Base-by-base conservation (phyloP, 1,140 invertebrate genomes). In the Platyura marginata region DNA sequence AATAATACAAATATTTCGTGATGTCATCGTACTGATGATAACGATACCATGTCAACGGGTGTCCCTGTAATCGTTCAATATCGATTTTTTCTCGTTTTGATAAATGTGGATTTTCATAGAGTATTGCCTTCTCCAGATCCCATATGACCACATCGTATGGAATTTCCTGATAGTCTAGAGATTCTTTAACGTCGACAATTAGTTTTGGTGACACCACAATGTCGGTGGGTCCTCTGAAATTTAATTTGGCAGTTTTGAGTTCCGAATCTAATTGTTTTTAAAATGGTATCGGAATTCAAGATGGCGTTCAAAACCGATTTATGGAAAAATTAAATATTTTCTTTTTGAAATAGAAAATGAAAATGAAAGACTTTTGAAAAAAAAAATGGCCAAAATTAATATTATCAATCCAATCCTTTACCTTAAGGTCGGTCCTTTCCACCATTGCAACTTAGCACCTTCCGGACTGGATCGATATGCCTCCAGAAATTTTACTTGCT, bases 11-110 rank as follows among this genome's bases (percentile, higher is more conserved):
- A 53, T 78, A 81, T 16, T 66, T 65, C 18, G 75, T 46, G 22
- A 81, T 78, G 46, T 79, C 77, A 49, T 66, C 65, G 48, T 70
- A 68, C 35, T 74, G 68, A 49, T 82, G 75, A 51, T 81, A 83
- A 15, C 72, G 63, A 39, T 75, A 69, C 77, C 79, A 83, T 1
- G 70, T 78, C 70, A 83, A 68, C 9, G 71, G 69, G 48, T 80
- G 75, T 13, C 72, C 75, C 34, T 61, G 54, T 15, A 57, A 32
- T 41, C 62, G 57, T 46, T 66, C 66, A 19, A 74, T 49, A 47
- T 75, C 71, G 8, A 70, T 53, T 19, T 71, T 57, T 44, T 75
- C 70, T 43, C 68, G 70, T 50, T 73, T 72, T 0, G 68, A 69
- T 50, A 72, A 61, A 46, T 66, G 65, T 11, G 73, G 74, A 55